These are phyloP conservation scores for Tupaia tana DNA, from an alignment of 2,113 vertebrate species.

Conservation along the genomic window DNA sequence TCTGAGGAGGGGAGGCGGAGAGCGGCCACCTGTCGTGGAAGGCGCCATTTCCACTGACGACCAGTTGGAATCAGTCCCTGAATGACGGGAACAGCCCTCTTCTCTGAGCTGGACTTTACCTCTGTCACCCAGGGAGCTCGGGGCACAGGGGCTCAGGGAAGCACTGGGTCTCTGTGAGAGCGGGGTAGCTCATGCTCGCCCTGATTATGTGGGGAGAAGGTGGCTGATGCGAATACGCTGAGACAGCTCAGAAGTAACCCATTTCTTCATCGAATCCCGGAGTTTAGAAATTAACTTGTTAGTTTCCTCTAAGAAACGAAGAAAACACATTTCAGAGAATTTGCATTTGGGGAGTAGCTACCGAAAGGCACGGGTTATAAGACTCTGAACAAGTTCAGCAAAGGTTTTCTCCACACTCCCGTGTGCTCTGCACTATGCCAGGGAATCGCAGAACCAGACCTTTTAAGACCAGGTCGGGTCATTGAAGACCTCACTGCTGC, in stretches of 20 bases:
- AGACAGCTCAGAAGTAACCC: background rate
- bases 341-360: background rate
- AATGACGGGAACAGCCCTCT: background rate
- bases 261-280: background rate
- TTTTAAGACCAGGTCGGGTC: background rate
- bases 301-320: background rate
- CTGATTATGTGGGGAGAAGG: background rate
- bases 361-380: background rate
- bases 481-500: background rate
- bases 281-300: background rate
- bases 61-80: background rate
- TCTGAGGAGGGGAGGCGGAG: background rate
- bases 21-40: background rate
- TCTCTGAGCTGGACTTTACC: background rate
- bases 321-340: background rate
- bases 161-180: background rate
- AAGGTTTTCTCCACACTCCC: background rate
- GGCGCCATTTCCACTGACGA: background rate
- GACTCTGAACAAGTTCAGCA: background rate
- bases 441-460: background rate
- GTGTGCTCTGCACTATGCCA: background rate
- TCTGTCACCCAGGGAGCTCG: background rate
- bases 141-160: background rate
- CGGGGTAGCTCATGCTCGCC: no score
- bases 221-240: background rate